Base-by-base conservation (phyloP, 2,113 vertebrate genomes). In the Gambusia affinis region DNA sequence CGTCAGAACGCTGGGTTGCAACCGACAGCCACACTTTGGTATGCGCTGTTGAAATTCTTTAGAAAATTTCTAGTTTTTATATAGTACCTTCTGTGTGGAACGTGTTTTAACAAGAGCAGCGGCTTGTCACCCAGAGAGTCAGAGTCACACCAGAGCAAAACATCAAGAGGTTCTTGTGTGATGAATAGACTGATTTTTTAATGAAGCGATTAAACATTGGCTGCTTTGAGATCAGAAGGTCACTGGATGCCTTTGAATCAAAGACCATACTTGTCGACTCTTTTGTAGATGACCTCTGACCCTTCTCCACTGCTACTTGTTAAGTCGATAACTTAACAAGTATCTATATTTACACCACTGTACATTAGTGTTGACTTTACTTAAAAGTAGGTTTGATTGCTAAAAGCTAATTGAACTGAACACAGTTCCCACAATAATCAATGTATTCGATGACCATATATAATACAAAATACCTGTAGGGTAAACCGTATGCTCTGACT, bases 251-350 rank as follows among this genome's bases (percentile, higher is more conserved):
- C 67, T 81, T 85, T 78, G 68, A 57, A 82, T 67, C 12, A 60
- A 63, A 78, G 69, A 60, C 31, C 17, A 17, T 22, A 30, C 24
- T 1, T 62, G 74, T 80, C 24, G 8, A 4, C 47, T 14, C 0
- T 39, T 51, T 51, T 12, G 28, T 29, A 12, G 61, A 33, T 63
- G 54, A 80, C 82, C 82, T 77, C 47, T 84, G 79, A 82, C 79
- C 73, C n/a, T 54, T 24, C 22, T 24, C 17, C 7, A 0, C 67
- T 54, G 42, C 61, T 63, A 62, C 60, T 30, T 37, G 29, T 54
- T 24, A 54, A 54, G 47, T 22, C 19, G 6, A 7, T 54, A 22
- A 2, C 19, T 24, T 54, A 27, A 27, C 27, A 27, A 54, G 19
- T 51, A 51, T 24, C 19, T 42, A 42, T 12, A 17, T 22, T 54